Evolutionary conservation across 1,140 invertebrate genomes (phyloP).

Genomic region (Dendrolimus kikuchii): DNA sequence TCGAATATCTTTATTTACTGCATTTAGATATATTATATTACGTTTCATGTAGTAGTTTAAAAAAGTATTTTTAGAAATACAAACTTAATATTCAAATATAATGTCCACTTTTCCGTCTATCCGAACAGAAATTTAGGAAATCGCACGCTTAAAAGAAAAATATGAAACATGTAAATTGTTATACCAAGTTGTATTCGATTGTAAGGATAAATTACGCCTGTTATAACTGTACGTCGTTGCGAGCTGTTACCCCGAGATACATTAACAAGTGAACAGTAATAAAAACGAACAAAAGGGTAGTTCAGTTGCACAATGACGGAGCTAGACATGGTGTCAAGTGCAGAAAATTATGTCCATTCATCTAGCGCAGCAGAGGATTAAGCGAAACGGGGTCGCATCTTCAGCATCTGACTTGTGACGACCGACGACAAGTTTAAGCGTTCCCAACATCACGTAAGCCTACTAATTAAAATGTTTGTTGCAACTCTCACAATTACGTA

Average conservation of each 20-base stretch:
- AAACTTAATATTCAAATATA: too few species aligned
- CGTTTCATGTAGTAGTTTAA: too few species aligned
- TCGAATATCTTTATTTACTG: too few species aligned
- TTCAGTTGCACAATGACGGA: conserved; percentile 47
- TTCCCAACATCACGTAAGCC: conserved; percentile 27
- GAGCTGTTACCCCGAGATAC: conserved; percentile 10
- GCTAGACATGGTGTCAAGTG: conserved; percentile 61
- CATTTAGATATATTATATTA: too few species aligned
- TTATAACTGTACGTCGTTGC: background rate
- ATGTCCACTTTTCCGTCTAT: too few species aligned
- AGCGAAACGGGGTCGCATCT: conserved; percentile 55
- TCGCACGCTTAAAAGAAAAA: too few species aligned
- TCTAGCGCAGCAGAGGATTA: conserved; percentile 50
- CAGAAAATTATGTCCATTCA: conserved; percentile 70
- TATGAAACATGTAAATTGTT: too few species aligned
- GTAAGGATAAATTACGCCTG: background rate
- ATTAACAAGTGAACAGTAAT: conserved; percentile 31
- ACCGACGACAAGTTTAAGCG: conserved; percentile 45
- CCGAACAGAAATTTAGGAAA: too few species aligned
- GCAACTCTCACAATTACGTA: conserved; percentile 1
- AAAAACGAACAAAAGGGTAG: conserved; percentile 51
- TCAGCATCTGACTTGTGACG: conserved; percentile 33
- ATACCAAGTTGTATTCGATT: too few species aligned
- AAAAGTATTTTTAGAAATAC: too few species aligned
- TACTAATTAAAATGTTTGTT: conserved; percentile 31